Evolutionary conservation across 1,140 invertebrate species (phyloP).

Genomic region (Telenomus remus): DNA sequence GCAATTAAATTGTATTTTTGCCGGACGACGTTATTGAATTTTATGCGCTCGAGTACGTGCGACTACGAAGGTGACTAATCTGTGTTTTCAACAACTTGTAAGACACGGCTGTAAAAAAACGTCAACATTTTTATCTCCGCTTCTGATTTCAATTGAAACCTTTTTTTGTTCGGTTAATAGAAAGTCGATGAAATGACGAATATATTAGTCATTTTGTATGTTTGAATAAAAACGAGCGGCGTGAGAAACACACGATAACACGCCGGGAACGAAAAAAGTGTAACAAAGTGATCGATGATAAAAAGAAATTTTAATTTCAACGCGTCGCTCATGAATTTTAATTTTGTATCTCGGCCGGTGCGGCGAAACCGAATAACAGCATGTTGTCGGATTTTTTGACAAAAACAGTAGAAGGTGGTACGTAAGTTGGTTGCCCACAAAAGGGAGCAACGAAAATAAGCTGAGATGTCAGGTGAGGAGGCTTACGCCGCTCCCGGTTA

Average conservation of each 20-base stretch:
- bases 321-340: constrained; percentile 2
- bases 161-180: too few species aligned
- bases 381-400: constrained; percentile 36
- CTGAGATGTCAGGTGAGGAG: constrained; percentile 40
- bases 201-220: too few species aligned
- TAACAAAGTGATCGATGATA: too few species aligned
- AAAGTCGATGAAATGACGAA: too few species aligned
- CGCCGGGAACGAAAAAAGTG: too few species aligned
- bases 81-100: not conserved
- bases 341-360: constrained; percentile 3
- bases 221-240: too few species aligned
- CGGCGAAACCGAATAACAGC: constrained; percentile 3
- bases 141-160: too few species aligned
- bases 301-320: too few species aligned
- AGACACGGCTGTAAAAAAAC: not conserved
- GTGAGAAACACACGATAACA: too few species aligned
- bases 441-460: constrained; percentile 20
- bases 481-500: constrained; percentile 45
- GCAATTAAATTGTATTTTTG: constrained; percentile 45
- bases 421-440: constrained; percentile 24
- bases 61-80: not conserved
- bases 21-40: constrained; percentile 20
- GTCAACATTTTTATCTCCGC: not conserved
- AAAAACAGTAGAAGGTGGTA: constrained; percentile 33
- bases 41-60: constrained; percentile 1